A percentile compares a stretch with the other conserved stretches of the same genome.
Evolutionary conservation across 1,140 invertebrate genomes (phyloP).

Genomic region (Scaptomyza pallida): DNA sequence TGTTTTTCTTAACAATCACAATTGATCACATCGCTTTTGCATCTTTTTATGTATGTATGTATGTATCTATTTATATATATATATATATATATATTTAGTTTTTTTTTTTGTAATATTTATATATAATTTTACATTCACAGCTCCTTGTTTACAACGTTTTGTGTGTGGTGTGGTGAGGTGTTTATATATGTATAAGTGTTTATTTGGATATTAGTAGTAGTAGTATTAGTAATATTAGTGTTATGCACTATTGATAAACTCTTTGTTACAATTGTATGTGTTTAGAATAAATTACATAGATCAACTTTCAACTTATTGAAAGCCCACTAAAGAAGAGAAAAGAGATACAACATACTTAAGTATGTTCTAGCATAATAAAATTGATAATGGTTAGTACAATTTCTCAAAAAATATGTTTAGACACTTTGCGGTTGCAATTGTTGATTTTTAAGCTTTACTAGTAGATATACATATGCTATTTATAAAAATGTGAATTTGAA

Average conservation of each 20-base stretch:
- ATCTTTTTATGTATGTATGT: conserved; percentile 50
- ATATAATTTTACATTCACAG: conserved; percentile 81
- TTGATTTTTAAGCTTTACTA: background rate
- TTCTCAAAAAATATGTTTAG: conserved; percentile 74
- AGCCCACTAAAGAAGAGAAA: conserved; percentile 35
- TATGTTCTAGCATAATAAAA: conserved; percentile 46
- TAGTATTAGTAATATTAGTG: conserved; percentile 39
- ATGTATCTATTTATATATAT: conserved; percentile 59
- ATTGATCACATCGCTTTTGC: conserved; percentile 82
- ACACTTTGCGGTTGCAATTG: conserved; percentile 23
- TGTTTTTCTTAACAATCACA: conserved; percentile 75
- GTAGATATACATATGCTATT: background rate
- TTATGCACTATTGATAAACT: conserved; percentile 36
- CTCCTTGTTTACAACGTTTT: conserved; percentile 80
- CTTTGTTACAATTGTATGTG: conserved; percentile 36
- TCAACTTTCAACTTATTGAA: conserved; percentile 33
- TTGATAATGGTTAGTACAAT: conserved; percentile 65
- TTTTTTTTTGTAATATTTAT: conserved; percentile 56
- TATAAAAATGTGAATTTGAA: background rate
- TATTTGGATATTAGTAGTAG: conserved; percentile 56
- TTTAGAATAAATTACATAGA: conserved; percentile 20
- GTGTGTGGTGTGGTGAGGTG: conserved; percentile 49
- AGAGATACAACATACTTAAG: conserved; percentile 21
- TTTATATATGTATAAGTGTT: conserved; percentile 46
- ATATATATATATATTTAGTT: conserved; percentile 46